Conservation (phyloP, 2,113 vertebrate species). For the Orientallactaga bullata region DNA sequence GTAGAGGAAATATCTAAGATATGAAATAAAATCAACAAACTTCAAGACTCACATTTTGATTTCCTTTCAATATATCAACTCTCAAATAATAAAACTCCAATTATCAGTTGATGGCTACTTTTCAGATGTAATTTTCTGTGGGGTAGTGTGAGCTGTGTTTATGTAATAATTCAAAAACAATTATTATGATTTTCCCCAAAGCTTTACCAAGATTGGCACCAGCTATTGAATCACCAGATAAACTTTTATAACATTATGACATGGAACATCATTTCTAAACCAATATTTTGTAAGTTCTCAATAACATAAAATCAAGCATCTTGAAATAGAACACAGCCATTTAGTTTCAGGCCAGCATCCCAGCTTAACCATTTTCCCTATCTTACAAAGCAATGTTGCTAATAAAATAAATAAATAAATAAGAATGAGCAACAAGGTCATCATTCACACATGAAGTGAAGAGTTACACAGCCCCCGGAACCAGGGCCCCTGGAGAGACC, state of each 20-base stretch:
- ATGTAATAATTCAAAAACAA: neutral
- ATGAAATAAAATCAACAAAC: neutral
- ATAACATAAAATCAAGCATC: neutral
- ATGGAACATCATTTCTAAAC: neutral
- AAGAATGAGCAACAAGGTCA: neutral
- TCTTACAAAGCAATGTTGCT: neutral
- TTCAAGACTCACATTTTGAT: neutral
- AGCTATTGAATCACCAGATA: neutral
- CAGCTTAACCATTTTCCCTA: neutral
- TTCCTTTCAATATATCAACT: neutral
- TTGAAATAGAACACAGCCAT: neutral
- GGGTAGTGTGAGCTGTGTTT: neutral
- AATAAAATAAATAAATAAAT: slow-evolving; percentile 13
- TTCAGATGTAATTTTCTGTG: neutral
- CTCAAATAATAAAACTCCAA: neutral
- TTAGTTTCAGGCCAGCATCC: neutral
- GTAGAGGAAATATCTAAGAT: neutral
- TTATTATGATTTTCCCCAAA: neutral
- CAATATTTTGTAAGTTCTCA: neutral
- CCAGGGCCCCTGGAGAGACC: neutral
- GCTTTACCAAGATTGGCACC: neutral
- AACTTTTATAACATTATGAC: neutral
- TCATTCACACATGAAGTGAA: slow-evolving; percentile 16
- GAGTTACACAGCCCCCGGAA: neutral
- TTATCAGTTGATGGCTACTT: neutral